phyloP scores from a whole-genome alignment of 2,113 vertebrate species.

The Trachemys scripta region DNA sequence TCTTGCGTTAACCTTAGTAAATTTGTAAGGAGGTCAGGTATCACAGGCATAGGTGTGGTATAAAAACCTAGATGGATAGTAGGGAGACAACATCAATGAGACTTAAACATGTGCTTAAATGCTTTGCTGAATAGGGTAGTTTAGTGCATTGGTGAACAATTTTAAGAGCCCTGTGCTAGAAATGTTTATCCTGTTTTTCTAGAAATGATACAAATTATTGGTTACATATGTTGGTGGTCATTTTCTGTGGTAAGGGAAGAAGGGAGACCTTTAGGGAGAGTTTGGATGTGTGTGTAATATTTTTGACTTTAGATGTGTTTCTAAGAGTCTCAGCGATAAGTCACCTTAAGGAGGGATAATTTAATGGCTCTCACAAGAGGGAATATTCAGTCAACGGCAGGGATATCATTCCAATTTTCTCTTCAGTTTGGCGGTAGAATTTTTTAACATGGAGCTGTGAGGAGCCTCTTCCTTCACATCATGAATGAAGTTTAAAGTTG shows the following conservation, averaged over 20 bases:
- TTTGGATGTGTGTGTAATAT: neutral
- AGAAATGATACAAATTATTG: neutral
- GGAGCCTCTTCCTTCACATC: neutral
- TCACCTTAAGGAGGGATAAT: neutral
- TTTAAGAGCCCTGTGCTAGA: neutral
- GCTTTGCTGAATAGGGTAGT: neutral
- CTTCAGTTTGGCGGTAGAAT: neutral
- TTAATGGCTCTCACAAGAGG: neutral
- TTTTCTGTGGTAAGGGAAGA: neutral
- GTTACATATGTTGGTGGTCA: neutral
- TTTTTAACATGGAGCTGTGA: neutral
- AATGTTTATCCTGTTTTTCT: neutral
- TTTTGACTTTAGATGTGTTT: neutral
- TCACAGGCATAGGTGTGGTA: neutral
- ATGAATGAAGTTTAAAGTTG: neutral
- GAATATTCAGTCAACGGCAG: neutral
- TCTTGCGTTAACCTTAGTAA: neutral
- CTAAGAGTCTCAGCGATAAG: neutral
- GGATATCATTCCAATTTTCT: neutral
- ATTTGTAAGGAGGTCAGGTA: neutral
- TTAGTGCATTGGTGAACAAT: neutral
- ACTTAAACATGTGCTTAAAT: neutral
- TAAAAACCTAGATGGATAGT: neutral
- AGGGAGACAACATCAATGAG: neutral
- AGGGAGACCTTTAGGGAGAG: neutral